phyloP scores from a whole-genome alignment of 1,140 invertebrate species.

The Danaus melanippus region DNA sequence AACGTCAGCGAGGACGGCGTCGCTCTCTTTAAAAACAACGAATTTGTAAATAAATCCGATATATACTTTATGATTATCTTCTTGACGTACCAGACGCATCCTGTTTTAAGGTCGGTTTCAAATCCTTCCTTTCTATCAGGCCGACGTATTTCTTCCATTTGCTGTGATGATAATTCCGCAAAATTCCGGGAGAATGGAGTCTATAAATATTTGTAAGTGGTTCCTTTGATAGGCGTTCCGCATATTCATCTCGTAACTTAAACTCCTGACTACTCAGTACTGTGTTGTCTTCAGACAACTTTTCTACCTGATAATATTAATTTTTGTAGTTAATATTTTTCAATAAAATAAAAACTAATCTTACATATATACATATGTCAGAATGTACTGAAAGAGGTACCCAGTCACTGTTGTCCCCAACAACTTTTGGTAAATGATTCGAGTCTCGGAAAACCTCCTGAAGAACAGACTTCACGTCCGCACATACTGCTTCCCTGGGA shows the following conservation, averaged over 20 bases:
- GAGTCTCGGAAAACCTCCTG: slow-evolving; percentile 34
- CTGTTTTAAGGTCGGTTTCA: slow-evolving; percentile 31
- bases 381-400: too few species aligned
- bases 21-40: too few species aligned
- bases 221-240: slow-evolving; percentile 22
- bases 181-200: slow-evolving; percentile 6
- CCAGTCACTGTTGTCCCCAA: too few species aligned
- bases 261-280: slow-evolving; percentile 29
- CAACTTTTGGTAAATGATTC: slow-evolving; percentile 18
- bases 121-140: slow-evolving; percentile 28
- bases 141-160: slow-evolving; percentile 15
- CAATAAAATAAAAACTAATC: too few species aligned
- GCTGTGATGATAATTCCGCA: neutral
- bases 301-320: slow-evolving; percentile 8
- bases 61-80: too few species aligned
- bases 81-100: slow-evolving; percentile 27
- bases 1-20: too few species aligned
- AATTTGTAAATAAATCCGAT: too few species aligned
- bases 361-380: too few species aligned
- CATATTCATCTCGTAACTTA: slow-evolving; percentile 30
- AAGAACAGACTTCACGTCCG: slow-evolving; percentile 34
- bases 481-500: slow-evolving; percentile 25
- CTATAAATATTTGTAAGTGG: slow-evolving; percentile 33
- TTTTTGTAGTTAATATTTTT: too few species aligned
- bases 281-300: slow-evolving; percentile 20